Evolutionary conservation across 2,888 invertebrate genomes (phyloP).

Genomic region (Polydesmus complanatus): DNA sequence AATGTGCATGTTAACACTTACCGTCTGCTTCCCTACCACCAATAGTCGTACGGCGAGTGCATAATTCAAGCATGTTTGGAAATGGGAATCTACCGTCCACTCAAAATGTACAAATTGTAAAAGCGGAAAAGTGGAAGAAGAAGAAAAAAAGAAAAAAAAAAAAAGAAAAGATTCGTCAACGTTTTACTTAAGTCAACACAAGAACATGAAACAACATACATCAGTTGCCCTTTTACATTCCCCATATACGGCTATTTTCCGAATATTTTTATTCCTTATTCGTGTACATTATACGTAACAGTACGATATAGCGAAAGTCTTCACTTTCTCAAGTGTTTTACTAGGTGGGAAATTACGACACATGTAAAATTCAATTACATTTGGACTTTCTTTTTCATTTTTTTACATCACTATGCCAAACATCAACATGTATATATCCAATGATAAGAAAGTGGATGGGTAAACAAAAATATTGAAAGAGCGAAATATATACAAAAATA

Average conservation of each 20-base stretch:
- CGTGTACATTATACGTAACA: no score
- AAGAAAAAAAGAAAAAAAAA: background rate
- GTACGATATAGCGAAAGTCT: no score
- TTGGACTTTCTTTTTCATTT: background rate
- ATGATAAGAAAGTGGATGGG: background rate
- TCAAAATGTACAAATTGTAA: background rate
- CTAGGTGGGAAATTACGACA: no score
- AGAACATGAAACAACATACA: background rate
- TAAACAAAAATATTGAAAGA: background rate
- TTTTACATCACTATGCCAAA: background rate
- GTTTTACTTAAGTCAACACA: background rate
- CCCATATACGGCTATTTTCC: no score
- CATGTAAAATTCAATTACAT: background rate
- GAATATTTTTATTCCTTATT: no score
- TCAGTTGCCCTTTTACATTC: no score
- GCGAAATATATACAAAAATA: background rate
- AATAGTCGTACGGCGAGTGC: no score
- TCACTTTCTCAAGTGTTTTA: no score
- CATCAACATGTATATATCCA: no score
- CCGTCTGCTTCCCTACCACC: no score
- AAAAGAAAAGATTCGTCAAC: background rate
- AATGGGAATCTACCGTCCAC: background rate
- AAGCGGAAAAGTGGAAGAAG: background rate
- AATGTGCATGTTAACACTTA: background rate
- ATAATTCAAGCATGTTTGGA: background rate